A percentile compares a stretch with the other conserved stretches of the same genome.
Evolutionary conservation across 2,888 invertebrate genomes (phyloP).

Genomic region (Alcis repandata): DNA sequence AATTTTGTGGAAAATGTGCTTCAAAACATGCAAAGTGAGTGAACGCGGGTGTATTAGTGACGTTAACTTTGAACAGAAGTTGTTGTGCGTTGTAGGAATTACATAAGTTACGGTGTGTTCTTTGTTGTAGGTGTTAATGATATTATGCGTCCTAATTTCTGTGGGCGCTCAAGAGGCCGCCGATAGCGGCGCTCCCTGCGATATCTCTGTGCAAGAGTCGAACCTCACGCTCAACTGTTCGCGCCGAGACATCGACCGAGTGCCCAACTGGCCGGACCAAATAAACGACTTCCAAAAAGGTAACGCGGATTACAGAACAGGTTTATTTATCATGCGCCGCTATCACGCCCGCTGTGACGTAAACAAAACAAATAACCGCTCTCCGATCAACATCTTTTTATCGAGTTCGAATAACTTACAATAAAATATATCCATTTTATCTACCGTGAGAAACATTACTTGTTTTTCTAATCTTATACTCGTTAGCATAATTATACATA

Average conservation of each 20-base stretch:
- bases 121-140: conserved; percentile 83
- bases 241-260: conserved; percentile 65
- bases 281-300: conserved; percentile 72
- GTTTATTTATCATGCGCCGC: conserved; percentile 50
- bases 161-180: conserved; percentile 60
- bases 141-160: conserved; percentile 74
- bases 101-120: conserved; percentile 70
- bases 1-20: conserved; percentile 76
- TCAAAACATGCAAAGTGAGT: conserved; percentile 73
- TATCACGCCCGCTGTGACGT: conserved; percentile 50
- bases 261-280: conserved; percentile 75
- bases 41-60: conserved; percentile 47
- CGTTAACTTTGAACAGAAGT: conserved; percentile 48
- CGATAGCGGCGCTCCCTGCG: conserved; percentile 65
- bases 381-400: conserved; percentile 46
- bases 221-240: conserved; percentile 78
- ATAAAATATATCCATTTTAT: conserved; percentile 41
- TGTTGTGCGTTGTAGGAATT: conserved; percentile 54
- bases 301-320: conserved; percentile 54
- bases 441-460: conserved; percentile 24
- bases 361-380: conserved; percentile 55
- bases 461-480: conserved; percentile 27
- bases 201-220: conserved; percentile 67
- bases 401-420: conserved; percentile 30
- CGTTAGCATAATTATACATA: conserved; percentile 6